These are phyloP conservation scores for Rhinopithecus roxellana DNA, from an alignment of 2,113 vertebrate genomes.

Conservation along the genomic window DNA sequence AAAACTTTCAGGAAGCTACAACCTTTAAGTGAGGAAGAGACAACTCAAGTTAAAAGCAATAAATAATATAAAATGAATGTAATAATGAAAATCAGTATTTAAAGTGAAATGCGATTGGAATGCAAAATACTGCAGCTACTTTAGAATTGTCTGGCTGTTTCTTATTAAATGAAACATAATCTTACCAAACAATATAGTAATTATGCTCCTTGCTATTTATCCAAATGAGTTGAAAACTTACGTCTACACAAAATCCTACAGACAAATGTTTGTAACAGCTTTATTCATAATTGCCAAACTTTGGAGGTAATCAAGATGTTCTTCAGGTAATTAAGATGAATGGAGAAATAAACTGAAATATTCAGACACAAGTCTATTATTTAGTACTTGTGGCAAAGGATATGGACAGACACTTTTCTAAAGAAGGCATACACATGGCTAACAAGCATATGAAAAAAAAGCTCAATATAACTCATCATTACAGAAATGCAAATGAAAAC, in stretches of 20 bases:
- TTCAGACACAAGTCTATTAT: neutral
- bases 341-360: neutral
- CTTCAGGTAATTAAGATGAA: neutral
- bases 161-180: neutral
- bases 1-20: neutral
- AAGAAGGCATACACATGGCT: too few species aligned
- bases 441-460: too few species aligned
- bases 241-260: neutral
- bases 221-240: neutral
- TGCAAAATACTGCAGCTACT: neutral
- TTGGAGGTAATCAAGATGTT: neutral
- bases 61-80: neutral
- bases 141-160: neutral
- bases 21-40: neutral
- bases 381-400: neutral
- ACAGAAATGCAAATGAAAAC: too few species aligned
- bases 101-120: neutral
- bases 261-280: neutral
- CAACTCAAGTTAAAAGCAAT: neutral
- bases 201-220: neutral
- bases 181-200: neutral
- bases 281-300: neutral
- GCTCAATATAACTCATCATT: too few species aligned
- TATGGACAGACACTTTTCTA: too few species aligned
- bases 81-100: neutral